Evolutionary conservation across 2,113 vertebrate species (phyloP), one percentile per base, ranked within the genome.

Genomic region (Rhodinocichla rosea): DNA sequence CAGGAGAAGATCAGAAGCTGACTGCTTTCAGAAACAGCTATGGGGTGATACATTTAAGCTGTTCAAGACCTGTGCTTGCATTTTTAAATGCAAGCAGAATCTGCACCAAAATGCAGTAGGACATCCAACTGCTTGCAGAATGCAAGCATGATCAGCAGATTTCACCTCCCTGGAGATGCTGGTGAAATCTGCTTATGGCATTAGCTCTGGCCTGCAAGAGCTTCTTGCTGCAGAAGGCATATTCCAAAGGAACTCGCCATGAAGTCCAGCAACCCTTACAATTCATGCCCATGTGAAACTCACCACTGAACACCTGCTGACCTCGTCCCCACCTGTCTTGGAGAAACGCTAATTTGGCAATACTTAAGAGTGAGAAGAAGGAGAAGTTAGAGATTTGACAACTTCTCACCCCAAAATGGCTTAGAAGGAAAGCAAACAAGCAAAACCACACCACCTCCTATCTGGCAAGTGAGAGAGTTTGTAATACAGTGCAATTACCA

Each of bases 391-490:
- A 91, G 56, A 90, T 84, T 56, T 24, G 32, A 71, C 7, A 32
- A 69, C 90, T 78, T 96, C 94, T 95, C 94, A 89, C 92, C 47
- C 87, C 50, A 69, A 87, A 92, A 97, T 95, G 94, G 93, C 88
- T 97, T 92, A 95, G 68, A 94, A 96, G 60, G 79, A 90, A 87
- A 91, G 75, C 83, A 87, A 83, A 94, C 90, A 77, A 88, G 60
- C 83, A 91, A 91, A 94, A 81, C 39, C 84, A 90, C 78, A 88
- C 57, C 50, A 91, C 56, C 50, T 86, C 63, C 13, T 27, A 52
- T 65, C 90, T 91, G 83, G 64, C 88, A 86, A 93, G 70, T 49
- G 65, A 85, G 90, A 64, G 77, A 93, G 87, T 76, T 80, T 13
- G 3, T 78, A 93, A 89, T 23, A 91, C 83, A 92, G 94, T 92